Evolutionary conservation across 1,140 invertebrate species (phyloP), one percentile per base, ranked within the genome.

Genomic region (Pseudachorutes palmiensis): DNA sequence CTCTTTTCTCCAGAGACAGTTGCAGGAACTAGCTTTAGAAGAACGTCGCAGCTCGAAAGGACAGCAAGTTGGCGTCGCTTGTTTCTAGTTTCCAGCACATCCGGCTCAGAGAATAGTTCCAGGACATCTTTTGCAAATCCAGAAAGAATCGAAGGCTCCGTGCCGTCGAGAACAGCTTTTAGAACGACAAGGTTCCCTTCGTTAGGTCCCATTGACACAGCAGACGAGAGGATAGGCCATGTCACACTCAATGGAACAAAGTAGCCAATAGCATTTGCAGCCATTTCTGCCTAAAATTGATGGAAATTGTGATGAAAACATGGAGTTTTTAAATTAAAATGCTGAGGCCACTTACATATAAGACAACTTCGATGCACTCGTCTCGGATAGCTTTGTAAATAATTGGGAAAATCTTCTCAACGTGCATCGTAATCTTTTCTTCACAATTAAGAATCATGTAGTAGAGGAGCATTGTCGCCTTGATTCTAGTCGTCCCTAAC

Each of bases 401-500:
- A 14, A 80, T 80, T n/a, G 79, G 74, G 9, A 83, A 65, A 66
- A 83, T 78, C 77, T 79, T 85, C 79, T 80, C 82, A 68, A 84
- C 80, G 70, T 89, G 84, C 63, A 88, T 85, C 2, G 85, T 88
- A 45, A 88, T 81, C 45, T 85, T 81, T 16, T 84, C 79, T 76
- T 91, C 89, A 28, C 83, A 82, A 74, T 90, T 85, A 0, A 90
- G 77, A 32, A 86, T 79, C 55, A 91, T 76, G 55, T 84, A 80
- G 73, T 85, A 87, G 0, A 91, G 76, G 2, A 91, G 78, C 68
- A 88, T 84, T 0, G 87, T 82, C n/a, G 87, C 84, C 66, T 89
- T 86, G 19, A 89, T 75, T 72, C 87, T 80, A 16, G 63, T 73
- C 22, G 64, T n/a, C 75, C 80, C 33, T 64, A 87, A 82, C 90